Percentiles rank a stretch among this genome's conserved stretches.
Conservation (phyloP, 2,113 vertebrate species). For the Malurus elegans region DNA sequence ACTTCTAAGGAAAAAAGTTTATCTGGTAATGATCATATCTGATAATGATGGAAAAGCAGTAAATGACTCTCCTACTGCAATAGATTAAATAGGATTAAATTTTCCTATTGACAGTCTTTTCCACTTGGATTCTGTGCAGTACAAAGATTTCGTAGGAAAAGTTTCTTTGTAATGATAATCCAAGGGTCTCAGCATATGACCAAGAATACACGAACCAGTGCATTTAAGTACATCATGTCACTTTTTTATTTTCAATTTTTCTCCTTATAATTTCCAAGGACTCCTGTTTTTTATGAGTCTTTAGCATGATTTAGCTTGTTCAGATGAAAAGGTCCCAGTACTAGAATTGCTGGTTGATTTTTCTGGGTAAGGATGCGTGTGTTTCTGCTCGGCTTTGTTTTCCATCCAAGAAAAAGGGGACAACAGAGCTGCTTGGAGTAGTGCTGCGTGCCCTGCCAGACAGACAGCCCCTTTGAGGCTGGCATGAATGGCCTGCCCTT, state of each 20-base stretch:
- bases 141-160: not conserved
- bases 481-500: constrained; percentile 1
- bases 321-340: not conserved
- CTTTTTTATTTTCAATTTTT: not conserved
- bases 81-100: not conserved
- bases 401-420: not conserved
- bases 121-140: not conserved
- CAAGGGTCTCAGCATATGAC: not conserved
- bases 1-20: not conserved
- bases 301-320: not conserved
- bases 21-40: not conserved
- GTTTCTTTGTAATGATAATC: not conserved
- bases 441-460: not conserved
- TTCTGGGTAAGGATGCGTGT: not conserved
- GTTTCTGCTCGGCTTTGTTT: constrained; percentile 16
- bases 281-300: not conserved
- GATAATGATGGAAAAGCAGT: not conserved
- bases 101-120: not conserved
- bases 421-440: not conserved
- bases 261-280: not conserved
- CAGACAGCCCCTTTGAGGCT: not conserved
- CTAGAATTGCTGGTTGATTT: not conserved
- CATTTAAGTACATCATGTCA: not conserved
- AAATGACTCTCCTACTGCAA: not conserved
- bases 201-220: not conserved